Conservation (phyloP, 2,797 vertebrate species). For the Uromys caudimaculatus region DNA sequence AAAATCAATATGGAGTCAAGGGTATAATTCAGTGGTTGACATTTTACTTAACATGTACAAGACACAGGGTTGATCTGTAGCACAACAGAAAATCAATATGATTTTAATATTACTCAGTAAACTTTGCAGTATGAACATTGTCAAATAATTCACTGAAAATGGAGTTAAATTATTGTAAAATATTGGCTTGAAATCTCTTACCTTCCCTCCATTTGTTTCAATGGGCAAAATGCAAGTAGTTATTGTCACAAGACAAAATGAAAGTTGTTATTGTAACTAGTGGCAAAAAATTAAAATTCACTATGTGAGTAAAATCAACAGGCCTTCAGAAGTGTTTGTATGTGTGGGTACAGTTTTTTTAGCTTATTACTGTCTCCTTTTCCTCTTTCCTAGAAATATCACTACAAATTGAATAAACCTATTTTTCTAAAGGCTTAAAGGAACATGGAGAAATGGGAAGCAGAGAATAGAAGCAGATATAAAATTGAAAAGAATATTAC, state of each 20-base stretch:
- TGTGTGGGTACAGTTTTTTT: background rate
- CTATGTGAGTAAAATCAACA: background rate
- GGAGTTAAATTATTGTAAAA: background rate
- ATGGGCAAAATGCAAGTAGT: background rate
- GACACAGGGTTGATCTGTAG: background rate
- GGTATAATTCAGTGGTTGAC: background rate
- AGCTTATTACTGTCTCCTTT: background rate
- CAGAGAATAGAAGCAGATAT: background rate
- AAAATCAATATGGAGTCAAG: background rate
- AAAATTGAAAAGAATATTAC: constrained; percentile 1
- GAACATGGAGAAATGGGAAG: background rate
- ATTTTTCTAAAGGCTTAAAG: background rate
- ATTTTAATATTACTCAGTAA: background rate
- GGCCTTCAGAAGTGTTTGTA: background rate
- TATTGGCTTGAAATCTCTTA: background rate
- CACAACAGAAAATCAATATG: background rate
- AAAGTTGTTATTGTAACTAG: background rate
- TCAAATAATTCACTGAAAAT: constrained; percentile 39
- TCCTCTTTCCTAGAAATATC: background rate
- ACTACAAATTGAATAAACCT: background rate
- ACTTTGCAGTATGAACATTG: background rate
- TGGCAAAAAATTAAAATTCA: background rate
- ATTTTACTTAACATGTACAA: background rate
- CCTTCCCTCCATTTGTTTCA: background rate
- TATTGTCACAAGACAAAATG: background rate